phyloP scores from a whole-genome alignment of 2,113 vertebrate species.

The Malurus melanocephalus region DNA sequence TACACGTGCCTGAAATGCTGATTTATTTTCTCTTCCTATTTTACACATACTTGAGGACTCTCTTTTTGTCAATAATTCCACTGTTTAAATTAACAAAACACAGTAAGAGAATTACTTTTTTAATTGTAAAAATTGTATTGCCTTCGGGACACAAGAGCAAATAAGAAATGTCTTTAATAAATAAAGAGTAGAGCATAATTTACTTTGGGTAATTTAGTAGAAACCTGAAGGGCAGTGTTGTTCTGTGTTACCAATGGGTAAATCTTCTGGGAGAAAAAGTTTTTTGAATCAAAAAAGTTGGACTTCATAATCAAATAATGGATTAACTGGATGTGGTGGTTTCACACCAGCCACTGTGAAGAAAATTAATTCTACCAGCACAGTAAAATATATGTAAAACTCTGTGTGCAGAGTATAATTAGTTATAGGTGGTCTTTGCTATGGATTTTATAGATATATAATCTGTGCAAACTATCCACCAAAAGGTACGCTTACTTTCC shows the following conservation, averaged over 20 bases:
- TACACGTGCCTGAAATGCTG: not conserved
- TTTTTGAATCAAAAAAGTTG: not conserved
- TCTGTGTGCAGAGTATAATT: not conserved
- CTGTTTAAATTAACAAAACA: not conserved
- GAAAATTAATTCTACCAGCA: not conserved
- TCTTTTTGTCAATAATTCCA: not conserved
- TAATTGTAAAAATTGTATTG: not conserved
- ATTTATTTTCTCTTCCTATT: not conserved
- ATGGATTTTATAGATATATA: not conserved
- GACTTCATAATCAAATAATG: not conserved
- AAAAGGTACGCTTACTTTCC: not conserved
- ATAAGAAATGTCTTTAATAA: conserved; percentile 6
- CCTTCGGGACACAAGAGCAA: not conserved
- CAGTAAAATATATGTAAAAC: not conserved
- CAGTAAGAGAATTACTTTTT: not conserved
- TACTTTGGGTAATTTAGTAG: not conserved
- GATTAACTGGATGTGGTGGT: not conserved
- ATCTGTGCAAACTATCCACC: not conserved
- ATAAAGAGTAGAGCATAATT: not conserved
- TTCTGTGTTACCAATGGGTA: not conserved
- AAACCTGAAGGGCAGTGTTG: not conserved
- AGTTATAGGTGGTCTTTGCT: not conserved
- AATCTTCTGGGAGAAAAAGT: not conserved
- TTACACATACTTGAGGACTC: not conserved
- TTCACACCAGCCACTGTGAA: not conserved